Evolutionary conservation across 2,797 vertebrate species (phyloP), one percentile per base, ranked within the genome.

Genomic region (Molossus molossus): DNA sequence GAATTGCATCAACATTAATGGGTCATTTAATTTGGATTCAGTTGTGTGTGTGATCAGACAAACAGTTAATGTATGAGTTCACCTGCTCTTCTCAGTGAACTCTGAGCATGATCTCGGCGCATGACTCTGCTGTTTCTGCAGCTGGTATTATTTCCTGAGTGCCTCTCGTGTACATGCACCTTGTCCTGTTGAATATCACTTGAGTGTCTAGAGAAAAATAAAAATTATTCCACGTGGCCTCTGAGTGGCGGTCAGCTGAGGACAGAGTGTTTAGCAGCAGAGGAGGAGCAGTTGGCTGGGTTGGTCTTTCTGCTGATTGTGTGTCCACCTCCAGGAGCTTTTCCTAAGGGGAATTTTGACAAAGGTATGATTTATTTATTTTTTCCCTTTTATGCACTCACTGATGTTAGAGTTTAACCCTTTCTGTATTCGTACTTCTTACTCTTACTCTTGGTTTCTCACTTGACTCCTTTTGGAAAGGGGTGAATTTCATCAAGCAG

Each of bases 391-490:
- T 11, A 21, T 57, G 23, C 8, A 23, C 6, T 89, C 45, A 37
- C 17, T 91, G 60, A 77, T 33, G 90, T 76, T 75, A 84, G 48
- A 87, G 87, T 23, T 82, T 87, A 94, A 20, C n/a, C 29, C 29
- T 33, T 83, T 87, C 20, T 76, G 6, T 77, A 55, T 48, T 87
- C 21, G 33, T 70, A 64, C 72, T 80, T 94, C 25, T 65, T 37
- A 72, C 80, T 93, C n/a, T 95, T 67, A n/a, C n/a, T n/a, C n/a
- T 80, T 90, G n/a, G 14, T 80, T 96, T 96, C 50, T 83, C 53
- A 90, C 84, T 80, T 90, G 84, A 87, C 8, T 91, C 62, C 77
- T 70, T 92, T 90, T 94, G 85, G 33, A 90, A 9, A 70, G 58
- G 23, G 65, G 14, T 87, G 77, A 80, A 27, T 83, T 85, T 94